Evolutionary conservation across 2,888 invertebrate species (phyloP).

Genomic region (Agriopis leucophaearia): DNA sequence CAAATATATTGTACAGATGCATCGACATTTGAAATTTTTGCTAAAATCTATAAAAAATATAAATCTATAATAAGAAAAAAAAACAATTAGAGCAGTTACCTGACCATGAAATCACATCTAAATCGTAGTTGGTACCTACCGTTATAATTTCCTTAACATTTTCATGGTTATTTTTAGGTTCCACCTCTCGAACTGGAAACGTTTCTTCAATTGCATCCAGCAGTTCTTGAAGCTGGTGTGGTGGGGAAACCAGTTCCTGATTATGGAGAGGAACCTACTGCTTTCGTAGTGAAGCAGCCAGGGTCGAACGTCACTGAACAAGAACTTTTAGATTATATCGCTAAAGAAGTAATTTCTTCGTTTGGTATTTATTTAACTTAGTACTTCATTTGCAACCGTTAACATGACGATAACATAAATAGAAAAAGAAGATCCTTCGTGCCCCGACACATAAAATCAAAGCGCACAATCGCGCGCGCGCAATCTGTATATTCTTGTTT

Average conservation of each 20-base stretch:
- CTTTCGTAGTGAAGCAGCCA: conserved; percentile 89
- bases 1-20: too few relatives aligned
- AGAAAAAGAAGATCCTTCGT: neutral
- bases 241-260: conserved; percentile 90
- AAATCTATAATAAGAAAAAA: too few relatives aligned
- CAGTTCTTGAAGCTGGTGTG: conserved; percentile 92
- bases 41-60: too few relatives aligned
- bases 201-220: conserved; percentile 89
- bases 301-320: conserved; percentile 80
- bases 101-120: too few relatives aligned
- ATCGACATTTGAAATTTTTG: too few relatives aligned
- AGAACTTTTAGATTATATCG: conserved; percentile 85
- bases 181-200: conserved; percentile 95
- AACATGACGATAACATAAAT: too few relatives aligned
- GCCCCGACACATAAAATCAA: too few relatives aligned
- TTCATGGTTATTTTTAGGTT: conserved; percentile 69
- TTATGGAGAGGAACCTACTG: conserved; percentile 90
- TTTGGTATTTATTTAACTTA: neutral
- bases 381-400: neutral
- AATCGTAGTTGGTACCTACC: too few relatives aligned
- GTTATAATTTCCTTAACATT: too few relatives aligned
- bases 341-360: conserved; percentile 58
- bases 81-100: too few relatives aligned
- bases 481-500: too few relatives aligned
- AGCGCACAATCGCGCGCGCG: too few relatives aligned